These are phyloP conservation scores for Myanophis thanlyinensis DNA, from an alignment of 2,113 vertebrate species.

Conservation along the genomic window DNA sequence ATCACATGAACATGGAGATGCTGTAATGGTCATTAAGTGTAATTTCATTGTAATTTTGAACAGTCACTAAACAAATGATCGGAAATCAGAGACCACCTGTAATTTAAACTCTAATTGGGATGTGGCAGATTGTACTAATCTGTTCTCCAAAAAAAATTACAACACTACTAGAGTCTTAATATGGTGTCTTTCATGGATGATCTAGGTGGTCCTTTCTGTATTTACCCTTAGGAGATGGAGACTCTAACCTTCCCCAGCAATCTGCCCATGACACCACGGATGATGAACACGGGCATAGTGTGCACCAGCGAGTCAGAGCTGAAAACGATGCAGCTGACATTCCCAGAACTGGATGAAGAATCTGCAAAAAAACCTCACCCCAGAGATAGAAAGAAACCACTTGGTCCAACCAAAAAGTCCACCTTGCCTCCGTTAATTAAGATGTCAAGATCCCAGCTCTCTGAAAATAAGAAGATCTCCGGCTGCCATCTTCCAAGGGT, in stretches of 20 bases:
- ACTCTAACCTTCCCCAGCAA: slow-evolving; percentile 30
- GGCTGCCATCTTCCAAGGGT: slow-evolving; percentile 6
- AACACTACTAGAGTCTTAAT: neutral
- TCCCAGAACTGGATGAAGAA: slow-evolving; percentile 28
- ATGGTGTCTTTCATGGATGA: neutral
- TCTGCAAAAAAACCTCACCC: slow-evolving; percentile 6
- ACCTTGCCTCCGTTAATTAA: slow-evolving; percentile 49
- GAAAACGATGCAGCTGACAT: slow-evolving; percentile 23
- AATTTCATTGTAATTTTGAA: neutral
- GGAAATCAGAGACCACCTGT: neutral
- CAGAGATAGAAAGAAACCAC: slow-evolving; percentile 43
- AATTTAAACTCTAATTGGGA: neutral
- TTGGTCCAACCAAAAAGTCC: slow-evolving; percentile 19
- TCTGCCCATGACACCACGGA: slow-evolving; percentile 39
- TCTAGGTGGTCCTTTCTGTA: neutral
- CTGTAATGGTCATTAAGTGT: neutral
- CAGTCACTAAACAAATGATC: neutral
- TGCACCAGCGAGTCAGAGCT: neutral
- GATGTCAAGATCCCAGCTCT: slow-evolving; percentile 29
- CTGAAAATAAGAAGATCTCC: slow-evolving; percentile 12
- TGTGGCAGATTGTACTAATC: neutral
- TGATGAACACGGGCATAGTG: slow-evolving; percentile 28
- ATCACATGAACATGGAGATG: neutral
- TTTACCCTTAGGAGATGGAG: slow-evolving; percentile 31
- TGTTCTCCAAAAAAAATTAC: neutral